Evolutionary conservation across 2,888 invertebrate species (phyloP), one percentile per base, ranked within the genome.

Genomic region (Eristalinus sepulchralis): DNA sequence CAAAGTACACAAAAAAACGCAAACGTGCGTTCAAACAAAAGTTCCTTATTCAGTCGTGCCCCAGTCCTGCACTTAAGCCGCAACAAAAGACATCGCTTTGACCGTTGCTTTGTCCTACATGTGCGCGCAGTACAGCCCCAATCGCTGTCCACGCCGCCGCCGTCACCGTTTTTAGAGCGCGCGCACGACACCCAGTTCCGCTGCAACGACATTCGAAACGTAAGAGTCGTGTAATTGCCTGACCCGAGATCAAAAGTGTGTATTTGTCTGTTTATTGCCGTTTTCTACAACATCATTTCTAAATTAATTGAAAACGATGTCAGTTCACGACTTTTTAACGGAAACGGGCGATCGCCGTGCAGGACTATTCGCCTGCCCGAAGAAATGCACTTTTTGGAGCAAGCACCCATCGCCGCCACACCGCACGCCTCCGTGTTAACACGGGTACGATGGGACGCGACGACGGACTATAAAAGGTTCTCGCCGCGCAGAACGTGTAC

Each of bases 281-380:
- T 76, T 76, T 81, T 59, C 47, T 70, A 75, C 77, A 77, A 77
- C 77, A 70, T 80, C 62, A 80, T 68, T 72, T 66, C 76, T 82
- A 60, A 71, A 78, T 83, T 71, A 78, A 78, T 60, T 62, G 62
- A 57, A 63, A 83, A 59, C 63, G 63, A 68, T 79, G 79, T 83
- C 79, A 64, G 72, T 60, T 73, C 79, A 59, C 73, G 72, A 83
- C 64, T 63, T 60, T 53, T 75, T 68, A 47, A 57, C 75, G 55
- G 67, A 27, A 68, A 68, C 17, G 27, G 27, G 81, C 57, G 22
- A 63, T 76, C 57, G 57, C 22, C 60, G 27, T 27, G 27, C 27
- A 27, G 27, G 27, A 27, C 27, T 27, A 27, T 27, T 27, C 27
- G 34, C 47, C 17, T 59, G 57, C 57, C n/a, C 4, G 47, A n/a